phyloP scores from a whole-genome alignment of 2,797 vertebrate genomes.

The Lithobates pipiens region DNA sequence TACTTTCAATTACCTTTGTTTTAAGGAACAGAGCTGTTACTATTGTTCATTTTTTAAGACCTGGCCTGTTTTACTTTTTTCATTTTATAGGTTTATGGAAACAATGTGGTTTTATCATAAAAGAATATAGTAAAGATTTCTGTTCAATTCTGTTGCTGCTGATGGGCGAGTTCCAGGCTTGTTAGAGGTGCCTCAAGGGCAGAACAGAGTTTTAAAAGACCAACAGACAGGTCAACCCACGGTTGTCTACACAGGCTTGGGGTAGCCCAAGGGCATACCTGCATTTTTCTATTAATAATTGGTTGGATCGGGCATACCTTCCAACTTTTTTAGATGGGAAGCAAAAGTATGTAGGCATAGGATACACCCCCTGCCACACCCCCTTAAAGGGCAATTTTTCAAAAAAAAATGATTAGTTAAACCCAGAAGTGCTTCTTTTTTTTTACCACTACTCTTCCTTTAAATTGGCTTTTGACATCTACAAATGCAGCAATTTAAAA shows the following conservation, averaged over 20 bases:
- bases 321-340: too few relatives aligned
- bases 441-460: too few relatives aligned
- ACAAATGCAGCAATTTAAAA: too few relatives aligned
- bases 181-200: background rate
- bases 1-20: background rate
- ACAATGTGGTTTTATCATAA: constrained; percentile 35
- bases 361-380: too few relatives aligned
- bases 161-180: background rate
- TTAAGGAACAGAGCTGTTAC: background rate
- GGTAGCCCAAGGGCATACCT: background rate
- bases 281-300: background rate
- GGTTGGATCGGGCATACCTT: background rate
- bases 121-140: background rate
- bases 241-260: background rate
- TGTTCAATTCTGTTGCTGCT: background rate
- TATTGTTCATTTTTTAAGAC: background rate
- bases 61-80: background rate
- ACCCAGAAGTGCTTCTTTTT: too few relatives aligned
- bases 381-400: too few relatives aligned
- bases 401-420: too few relatives aligned
- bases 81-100: constrained; percentile 5
- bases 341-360: too few relatives aligned
- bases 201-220: background rate
- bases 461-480: too few relatives aligned
- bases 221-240: background rate